Evolutionary conservation across 2,888 invertebrate genomes (phyloP), one percentile per base, ranked within the genome.

Genomic region (Vannuccia rotundouncinata): DNA sequence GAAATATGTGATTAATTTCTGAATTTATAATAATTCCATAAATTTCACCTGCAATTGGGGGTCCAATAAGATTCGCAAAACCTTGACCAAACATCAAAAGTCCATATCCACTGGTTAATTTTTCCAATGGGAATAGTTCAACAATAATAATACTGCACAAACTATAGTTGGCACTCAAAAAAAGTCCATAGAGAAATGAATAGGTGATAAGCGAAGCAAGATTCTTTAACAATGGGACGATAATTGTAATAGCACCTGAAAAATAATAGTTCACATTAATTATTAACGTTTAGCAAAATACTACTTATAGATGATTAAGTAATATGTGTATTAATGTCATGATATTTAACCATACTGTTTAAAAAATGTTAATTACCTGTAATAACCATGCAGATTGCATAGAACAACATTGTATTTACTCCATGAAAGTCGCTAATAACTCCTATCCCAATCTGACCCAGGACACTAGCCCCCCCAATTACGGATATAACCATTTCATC

Each of bases 21-120:
- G n/a, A n/a, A n/a, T n/a, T n/a, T n/a, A n/a, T n/a, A n/a, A n/a
- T n/a, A n/a, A n/a, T n/a, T 45, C 45, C 45, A 45, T 10, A 5
- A 5, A 45, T 10, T 17, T 84, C 87, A 94, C 95, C 95, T 85
- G 93, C 95, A 28, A 95, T 86, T 0, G 95, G 94, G 30, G 96
- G 95, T 76, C 95, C 95, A 83, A 94, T 89, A 22, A 95, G 90
- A 87, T 95, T 95, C 0, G 94, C 94, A 31, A 95, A 88, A 0
- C 96, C 96, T 88, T 95, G 95, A 28, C 94, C 93, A 77, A 95
- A 90, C 85, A 95, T 90, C 84, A 95, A 88, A 84, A 95, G 88
- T 0, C 95, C 95, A 86, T 95, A 95, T 1, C 95, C 95, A 86
- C 93, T 94, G 75, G 95, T 94, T 87, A 96, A 94, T 84, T 93